Evolutionary conservation across 2,888 invertebrate genomes (phyloP), one percentile per base, ranked within the genome.

Genomic region (Chalcosyrphus nemorum): DNA sequence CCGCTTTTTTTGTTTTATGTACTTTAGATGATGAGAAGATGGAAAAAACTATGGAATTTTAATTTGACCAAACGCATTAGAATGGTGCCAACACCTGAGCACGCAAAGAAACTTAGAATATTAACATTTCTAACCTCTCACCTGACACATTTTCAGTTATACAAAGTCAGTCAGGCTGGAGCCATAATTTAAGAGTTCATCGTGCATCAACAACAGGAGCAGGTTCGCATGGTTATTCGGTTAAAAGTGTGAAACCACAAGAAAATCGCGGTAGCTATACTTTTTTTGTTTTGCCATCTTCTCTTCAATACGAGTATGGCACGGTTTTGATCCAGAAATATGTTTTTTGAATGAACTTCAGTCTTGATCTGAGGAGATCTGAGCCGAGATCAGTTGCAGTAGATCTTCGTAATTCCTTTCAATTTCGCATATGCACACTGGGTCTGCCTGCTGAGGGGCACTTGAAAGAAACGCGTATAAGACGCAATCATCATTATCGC

Each of bases 211-310:
- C 80, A 80, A 80, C 84, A 65, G 84, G 65, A 84, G 84, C 84
- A 71, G 27, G 70, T 84, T 84, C 65, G 80, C 80, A 80, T 84
- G 74, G 50, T 59, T 74, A 70, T 74, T 80, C 32, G 74, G 84
- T 75, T 84, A 70, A 90, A 90, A 90, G 90, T 90, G 90, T 90
- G 91, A 90, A 90, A 90, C 90, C 90, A 89, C 90, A 90, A 88
- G 88, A 87, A 89, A 90, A 90, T 88, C 89, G 90, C 91, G 88
- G 91, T 90, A 90, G 90, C 90, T 86, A 86, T 63, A 38, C 45
- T 9, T 56, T 41, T 72, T 35, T 19, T 43, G 1, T 45, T 45
- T n/a, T 38, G 29, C 15, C 5, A 29, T 61, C 27, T 24, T 32
- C 29, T 24, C 13, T 41, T n/a, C n/a, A n/a, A n/a, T n/a, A n/a